A percentile compares a stretch with the other conserved stretches of the same genome.
phyloP scores from a whole-genome alignment of 92 coral and sea anemone genomes.

The Zoanthus sansibaricus region DNA sequence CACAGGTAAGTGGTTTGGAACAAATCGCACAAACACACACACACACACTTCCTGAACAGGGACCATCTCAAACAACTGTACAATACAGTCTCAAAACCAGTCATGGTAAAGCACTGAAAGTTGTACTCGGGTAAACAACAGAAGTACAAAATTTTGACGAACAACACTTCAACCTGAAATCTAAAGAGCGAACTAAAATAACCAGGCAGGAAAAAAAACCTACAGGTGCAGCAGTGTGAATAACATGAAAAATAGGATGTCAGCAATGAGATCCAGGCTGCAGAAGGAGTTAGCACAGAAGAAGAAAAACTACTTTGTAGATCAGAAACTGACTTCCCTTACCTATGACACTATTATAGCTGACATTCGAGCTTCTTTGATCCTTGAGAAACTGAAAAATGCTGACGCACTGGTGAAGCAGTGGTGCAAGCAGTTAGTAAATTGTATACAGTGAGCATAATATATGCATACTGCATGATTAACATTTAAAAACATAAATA shows the following conservation, averaged over 20 bases:
- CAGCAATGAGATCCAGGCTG: slow-evolving; percentile 16
- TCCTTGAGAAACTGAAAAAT: slow-evolving; percentile 17
- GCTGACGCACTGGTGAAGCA: slow-evolving; percentile 15
- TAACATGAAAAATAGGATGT: slow-evolving; percentile 18
- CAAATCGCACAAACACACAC: neutral
- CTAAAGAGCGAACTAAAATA: neutral
- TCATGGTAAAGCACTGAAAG: slow-evolving; percentile 43
- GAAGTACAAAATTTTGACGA: slow-evolving; percentile 36
- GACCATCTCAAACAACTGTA: neutral
- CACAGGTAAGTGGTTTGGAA: neutral
- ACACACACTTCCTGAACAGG: neutral
- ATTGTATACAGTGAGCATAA: too few species aligned
- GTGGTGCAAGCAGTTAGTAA: neutral
- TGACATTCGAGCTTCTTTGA: slow-evolving; percentile 13
- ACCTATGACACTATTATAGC: slow-evolving; percentile 9
- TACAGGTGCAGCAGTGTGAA: slow-evolving; percentile 11
- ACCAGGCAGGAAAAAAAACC: slow-evolving; percentile 7
- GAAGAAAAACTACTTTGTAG: slow-evolving; percentile 7
- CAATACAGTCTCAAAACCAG: slow-evolving; percentile 27
- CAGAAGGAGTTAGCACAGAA: slow-evolving; percentile 5
- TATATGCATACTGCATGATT: neutral
- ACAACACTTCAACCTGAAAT: slow-evolving; percentile 36
- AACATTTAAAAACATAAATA: neutral
- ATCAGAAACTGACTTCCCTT: slow-evolving; percentile 18
- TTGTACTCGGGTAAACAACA: slow-evolving; percentile 34